Conservation (phyloP, 2,888 invertebrate genomes). For the Sympetrum striolatum region DNA sequence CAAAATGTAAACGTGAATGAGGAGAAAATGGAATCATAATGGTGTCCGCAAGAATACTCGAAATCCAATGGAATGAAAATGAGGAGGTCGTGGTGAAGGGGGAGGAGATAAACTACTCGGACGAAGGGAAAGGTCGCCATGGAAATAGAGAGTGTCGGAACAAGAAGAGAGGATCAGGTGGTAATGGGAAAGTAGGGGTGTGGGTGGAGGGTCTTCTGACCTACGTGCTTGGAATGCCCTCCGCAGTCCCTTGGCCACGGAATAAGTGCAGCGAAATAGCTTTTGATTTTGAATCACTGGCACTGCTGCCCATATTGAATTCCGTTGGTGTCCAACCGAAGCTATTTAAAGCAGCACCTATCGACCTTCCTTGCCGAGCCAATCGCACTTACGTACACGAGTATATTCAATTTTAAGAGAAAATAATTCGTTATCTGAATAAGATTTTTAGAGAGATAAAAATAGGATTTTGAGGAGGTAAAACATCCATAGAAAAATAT, state of each 20-base stretch:
- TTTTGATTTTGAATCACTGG: background rate
- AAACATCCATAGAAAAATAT: no score
- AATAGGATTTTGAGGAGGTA: no score
- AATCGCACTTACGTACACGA: no score
- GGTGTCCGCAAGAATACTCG: background rate
- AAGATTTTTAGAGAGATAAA: no score
- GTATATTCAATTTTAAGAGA: no score
- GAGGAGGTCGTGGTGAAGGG: background rate
- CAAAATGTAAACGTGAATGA: no score
- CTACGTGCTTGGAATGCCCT: slow-evolving; percentile 20
- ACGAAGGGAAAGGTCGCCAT: background rate
- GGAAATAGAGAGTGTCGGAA: background rate
- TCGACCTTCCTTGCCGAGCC: no score
- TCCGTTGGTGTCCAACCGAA: no score
- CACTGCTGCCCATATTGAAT: background rate
- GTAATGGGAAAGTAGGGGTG: background rate
- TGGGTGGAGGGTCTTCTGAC: background rate
- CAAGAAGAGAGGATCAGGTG: background rate
- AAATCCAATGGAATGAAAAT: background rate
- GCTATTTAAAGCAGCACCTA: no score
- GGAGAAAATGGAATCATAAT: background rate
- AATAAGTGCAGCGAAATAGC: background rate
- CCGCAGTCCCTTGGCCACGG: background rate
- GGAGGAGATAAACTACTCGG: background rate
- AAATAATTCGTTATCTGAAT: no score